A percentile compares a stretch with the other conserved stretches of the same genome.
phyloP scores from a whole-genome alignment of 2,888 invertebrate genomes.

The Acleris emargana region DNA sequence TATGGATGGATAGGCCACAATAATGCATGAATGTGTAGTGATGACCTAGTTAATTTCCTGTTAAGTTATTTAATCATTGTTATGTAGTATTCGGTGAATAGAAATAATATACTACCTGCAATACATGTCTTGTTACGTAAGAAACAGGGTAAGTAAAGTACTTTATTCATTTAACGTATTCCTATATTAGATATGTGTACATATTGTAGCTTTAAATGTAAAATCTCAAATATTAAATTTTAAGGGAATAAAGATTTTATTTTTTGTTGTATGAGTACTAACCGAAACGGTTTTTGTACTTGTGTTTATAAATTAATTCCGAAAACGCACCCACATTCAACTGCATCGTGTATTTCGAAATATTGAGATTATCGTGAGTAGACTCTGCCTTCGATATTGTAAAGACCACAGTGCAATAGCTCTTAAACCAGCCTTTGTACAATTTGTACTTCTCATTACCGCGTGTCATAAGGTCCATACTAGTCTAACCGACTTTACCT shows the following conservation, averaged over 20 bases:
- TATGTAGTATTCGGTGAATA: constrained; percentile 35
- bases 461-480: too few species aligned
- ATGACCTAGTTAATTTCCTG: constrained; percentile 44
- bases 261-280: constrained; percentile 3
- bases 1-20: constrained; percentile 42
- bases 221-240: constrained; percentile 36
- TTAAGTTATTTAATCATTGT: constrained; percentile 36
- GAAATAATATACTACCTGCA: constrained; percentile 14
- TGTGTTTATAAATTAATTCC: neutral
- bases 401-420: neutral
- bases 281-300: neutral
- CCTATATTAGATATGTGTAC: constrained; percentile 66
- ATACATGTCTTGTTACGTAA: constrained; percentile 38
- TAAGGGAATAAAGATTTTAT: constrained; percentile 22
- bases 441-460: too few species aligned
- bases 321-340: neutral
- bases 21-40: constrained; percentile 51
- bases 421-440: too few species aligned
- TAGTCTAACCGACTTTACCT: too few species aligned
- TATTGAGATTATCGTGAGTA: constrained; percentile 18
- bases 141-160: constrained; percentile 47
- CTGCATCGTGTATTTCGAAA: neutral
- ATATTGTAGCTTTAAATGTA: constrained; percentile 57
- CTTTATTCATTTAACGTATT: constrained; percentile 57
- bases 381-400: neutral